Percentiles rank a stretch among this genome's conserved stretches.
Evolutionary conservation across 1,140 invertebrate species (phyloP).

Genomic region (Zaprionus tsacasi): DNA sequence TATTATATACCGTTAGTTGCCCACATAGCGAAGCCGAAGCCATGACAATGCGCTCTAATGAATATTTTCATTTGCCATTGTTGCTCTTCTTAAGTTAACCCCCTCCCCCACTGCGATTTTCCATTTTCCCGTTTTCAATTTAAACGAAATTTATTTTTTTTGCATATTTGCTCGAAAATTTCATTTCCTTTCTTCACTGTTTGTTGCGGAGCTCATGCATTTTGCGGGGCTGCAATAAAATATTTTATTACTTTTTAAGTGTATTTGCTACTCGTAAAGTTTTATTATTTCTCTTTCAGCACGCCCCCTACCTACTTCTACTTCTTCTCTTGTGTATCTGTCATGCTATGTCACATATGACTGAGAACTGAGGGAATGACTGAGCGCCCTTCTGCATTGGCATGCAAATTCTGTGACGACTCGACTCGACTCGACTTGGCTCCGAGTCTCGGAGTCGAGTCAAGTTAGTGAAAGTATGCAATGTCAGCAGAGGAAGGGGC

Average conservation of each 20-base stretch:
- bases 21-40: too few species aligned
- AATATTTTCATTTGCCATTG: constrained; percentile 58
- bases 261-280: constrained; percentile 74
- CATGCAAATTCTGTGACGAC: constrained; percentile 68
- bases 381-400: constrained; percentile 56
- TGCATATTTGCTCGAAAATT: constrained; percentile 21
- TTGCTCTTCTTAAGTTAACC: not conserved
- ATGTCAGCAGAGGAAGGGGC: constrained; percentile 44
- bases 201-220: constrained; percentile 40
- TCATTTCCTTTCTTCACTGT: constrained; percentile 17
- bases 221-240: constrained; percentile 62
- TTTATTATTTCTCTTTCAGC: constrained; percentile 48
- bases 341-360: constrained; percentile 74
- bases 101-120: constrained; percentile 23
- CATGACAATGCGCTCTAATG: constrained; percentile 52
- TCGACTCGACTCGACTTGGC: constrained; percentile 20
- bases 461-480: constrained; percentile 67
- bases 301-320: too few species aligned
- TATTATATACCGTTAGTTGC: constrained; percentile 37
- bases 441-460: constrained; percentile 28
- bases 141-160: constrained; percentile 47
- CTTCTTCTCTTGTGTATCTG: constrained; percentile 35
- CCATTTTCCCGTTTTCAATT: constrained; percentile 22
- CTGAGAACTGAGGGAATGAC: constrained; percentile 52
- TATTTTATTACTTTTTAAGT: constrained; percentile 81